A percentile compares a stretch with the other conserved stretches of the same genome.
These are phyloP conservation scores for Brachionus manjavacas DNA, from an alignment of 1,140 invertebrate genomes.

Conservation along the genomic window DNA sequence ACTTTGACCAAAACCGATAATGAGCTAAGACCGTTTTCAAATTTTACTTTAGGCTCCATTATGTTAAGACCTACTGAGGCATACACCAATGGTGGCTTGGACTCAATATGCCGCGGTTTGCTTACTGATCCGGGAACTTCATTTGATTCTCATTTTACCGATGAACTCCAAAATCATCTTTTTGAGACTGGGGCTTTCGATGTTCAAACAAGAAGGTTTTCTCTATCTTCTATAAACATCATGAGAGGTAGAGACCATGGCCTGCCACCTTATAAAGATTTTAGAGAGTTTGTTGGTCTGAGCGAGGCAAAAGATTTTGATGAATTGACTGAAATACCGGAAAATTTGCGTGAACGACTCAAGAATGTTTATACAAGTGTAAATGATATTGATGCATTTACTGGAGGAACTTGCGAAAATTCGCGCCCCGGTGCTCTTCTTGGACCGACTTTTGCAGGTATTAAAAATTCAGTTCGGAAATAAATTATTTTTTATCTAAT, in stretches of 20 bases:
- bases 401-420: conserved; percentile 73
- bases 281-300: conserved; percentile 79
- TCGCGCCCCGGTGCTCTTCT: conserved; percentile 77
- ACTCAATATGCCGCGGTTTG: conserved; percentile 22
- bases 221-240: conserved; percentile 92
- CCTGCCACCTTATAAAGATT: conserved; percentile 80
- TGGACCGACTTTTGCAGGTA: conserved; percentile 86
- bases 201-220: conserved; percentile 62
- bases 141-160: conserved; percentile 26
- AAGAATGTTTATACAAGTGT: conserved; percentile 41
- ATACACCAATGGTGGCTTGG: conserved; percentile 33
- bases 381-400: conserved; percentile 46
- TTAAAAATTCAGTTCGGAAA: background rate
- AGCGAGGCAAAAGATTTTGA: conserved; percentile 74
- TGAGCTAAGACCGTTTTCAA: background rate
- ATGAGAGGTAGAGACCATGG: conserved; percentile 89
- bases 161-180: conserved; percentile 35
- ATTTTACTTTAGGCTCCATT: background rate
- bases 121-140: conserved; percentile 1
- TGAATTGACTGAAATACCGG: conserved; percentile 63
- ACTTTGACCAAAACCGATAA: background rate
- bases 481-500: background rate
- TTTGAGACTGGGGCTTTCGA: conserved; percentile 36
- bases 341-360: background rate
- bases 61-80: conserved; percentile 36